Evolutionary conservation across 2,888 invertebrate genomes (phyloP), one percentile per base, ranked within the genome.

Genomic region (Ashinkailepas kermadecensis): DNA sequence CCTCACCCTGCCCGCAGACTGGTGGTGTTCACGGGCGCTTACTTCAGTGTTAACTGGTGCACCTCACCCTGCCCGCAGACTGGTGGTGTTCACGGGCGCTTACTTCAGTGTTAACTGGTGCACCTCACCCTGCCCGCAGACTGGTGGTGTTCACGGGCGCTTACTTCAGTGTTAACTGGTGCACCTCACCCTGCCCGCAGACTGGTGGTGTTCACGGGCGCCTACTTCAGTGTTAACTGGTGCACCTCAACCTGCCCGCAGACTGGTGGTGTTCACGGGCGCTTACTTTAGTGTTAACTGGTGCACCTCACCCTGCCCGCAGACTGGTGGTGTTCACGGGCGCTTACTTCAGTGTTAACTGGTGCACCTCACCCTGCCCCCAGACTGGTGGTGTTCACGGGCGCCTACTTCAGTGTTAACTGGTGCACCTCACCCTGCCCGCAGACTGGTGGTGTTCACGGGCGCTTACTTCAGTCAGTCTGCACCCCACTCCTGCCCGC

Each of bases 111-210:
- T 39, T n/a, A n/a, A n/a, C n/a, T n/a, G n/a, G n/a, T n/a, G 39
- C 4, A 39, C 39, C 39, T 4, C 39, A 39, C 39, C 39, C 39
- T 39, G 39, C 39, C 39, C 23, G 18, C 56, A 83, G 83, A 70
- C 80, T 82, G 8, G 62, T 83, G 9, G 81, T 83, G 21, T 70
- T 83, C 57, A 83, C 83, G n/a, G 83, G 83, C 10, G 81, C 83
- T 13, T 81, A 80, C 74, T 81, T 82, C 39, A 39, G 39, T 39
- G 2, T 39, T n/a, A n/a, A n/a, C n/a, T n/a, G 9, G 58, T 58
- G 59, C 15, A 11, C 15, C 15, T 7, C 59, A 59, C 67, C 3
- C 2, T 10, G 4, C 23, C 25, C 23, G 15, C 56, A 83, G 83
- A 70, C 80, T 82, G 8, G 62, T 83, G 9, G 81, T 83, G 21